Evolutionary conservation across 2,113 vertebrate species (phyloP).

Genomic region (Oryzias javanicus): DNA sequence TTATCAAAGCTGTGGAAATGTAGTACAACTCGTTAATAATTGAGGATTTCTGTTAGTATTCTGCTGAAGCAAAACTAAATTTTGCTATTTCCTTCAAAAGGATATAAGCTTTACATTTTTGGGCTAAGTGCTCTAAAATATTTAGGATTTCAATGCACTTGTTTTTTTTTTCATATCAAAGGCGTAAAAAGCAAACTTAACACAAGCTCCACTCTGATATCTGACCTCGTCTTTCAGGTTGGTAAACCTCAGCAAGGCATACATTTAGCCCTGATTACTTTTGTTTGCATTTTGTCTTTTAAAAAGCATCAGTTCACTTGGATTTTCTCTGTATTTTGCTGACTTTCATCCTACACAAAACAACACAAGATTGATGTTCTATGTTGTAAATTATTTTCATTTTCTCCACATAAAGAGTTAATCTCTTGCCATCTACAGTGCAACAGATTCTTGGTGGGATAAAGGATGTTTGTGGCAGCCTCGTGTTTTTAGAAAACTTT

Average conservation of each 20-base stretch:
- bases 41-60: constrained; percentile 41
- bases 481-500: too few relatives aligned
- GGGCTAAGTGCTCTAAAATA: constrained; percentile 61
- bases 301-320: too few relatives aligned
- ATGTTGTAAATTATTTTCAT: too few relatives aligned
- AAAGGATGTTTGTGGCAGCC: too few relatives aligned
- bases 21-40: constrained; percentile 47
- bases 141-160: constrained; percentile 59
- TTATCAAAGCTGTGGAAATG: constrained; percentile 4
- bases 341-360: too few relatives aligned
- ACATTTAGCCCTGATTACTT: background rate
- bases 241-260: constrained; percentile 1
- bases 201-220: background rate
- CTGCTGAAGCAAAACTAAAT: constrained; percentile 42
- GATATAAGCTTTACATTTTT: constrained; percentile 66
- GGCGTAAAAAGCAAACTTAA: constrained; percentile 27
- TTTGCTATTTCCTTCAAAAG: constrained; percentile 45
- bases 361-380: too few relatives aligned
- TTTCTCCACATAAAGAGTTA: too few relatives aligned
- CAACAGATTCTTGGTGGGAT: too few relatives aligned
- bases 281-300: too few relatives aligned
- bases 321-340: too few relatives aligned
- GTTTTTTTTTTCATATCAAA: constrained; percentile 21
- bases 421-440: too few relatives aligned
- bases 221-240: background rate